Conservation (phyloP, 1,140 invertebrate species). For the Spodoptera litura region DNA sequence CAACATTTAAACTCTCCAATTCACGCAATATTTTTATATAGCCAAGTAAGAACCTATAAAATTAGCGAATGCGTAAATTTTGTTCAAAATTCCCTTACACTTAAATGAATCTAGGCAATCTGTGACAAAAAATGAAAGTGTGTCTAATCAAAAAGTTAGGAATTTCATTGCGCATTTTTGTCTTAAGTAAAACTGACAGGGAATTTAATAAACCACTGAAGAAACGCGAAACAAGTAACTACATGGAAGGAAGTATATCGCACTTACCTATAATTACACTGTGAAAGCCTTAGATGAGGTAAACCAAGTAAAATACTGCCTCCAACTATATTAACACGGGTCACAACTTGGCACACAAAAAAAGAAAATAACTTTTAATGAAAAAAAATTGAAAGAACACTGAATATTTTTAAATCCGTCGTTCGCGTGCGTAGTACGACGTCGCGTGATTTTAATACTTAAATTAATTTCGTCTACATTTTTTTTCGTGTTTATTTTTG, state of each 20-base stretch:
- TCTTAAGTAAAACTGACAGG: neutral
- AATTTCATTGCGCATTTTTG: neutral
- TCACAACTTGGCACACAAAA: slow-evolving; percentile 7
- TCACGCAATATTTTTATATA: too few relatives aligned
- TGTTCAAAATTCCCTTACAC: too few relatives aligned
- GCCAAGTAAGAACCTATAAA: too few relatives aligned
- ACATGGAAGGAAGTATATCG: neutral
- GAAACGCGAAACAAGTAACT: neutral
- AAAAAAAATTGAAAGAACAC: slow-evolving; percentile 22
- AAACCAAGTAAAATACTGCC: neutral
- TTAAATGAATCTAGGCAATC: too few relatives aligned
- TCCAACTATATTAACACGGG: slow-evolving; percentile 31
- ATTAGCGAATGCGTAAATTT: too few relatives aligned
- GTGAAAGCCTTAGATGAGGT: neutral
- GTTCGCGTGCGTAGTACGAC: neutral
- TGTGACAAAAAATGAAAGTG: neutral
- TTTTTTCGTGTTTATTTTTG: slow-evolving; percentile 69
- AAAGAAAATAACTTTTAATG: slow-evolving; percentile 4
- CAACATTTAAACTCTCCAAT: too few relatives aligned
- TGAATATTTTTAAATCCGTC: slow-evolving; percentile 6
- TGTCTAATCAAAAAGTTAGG: neutral
- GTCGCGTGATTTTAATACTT: slow-evolving; percentile 59
- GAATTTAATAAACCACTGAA: slow-evolving; percentile 10
- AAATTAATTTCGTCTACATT: slow-evolving; percentile 68
- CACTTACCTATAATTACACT: slow-evolving; percentile 15